These are phyloP conservation scores for Spatulosminthurus flaviceps DNA, from an alignment of 2,888 invertebrate species.

Conservation along the genomic window DNA sequence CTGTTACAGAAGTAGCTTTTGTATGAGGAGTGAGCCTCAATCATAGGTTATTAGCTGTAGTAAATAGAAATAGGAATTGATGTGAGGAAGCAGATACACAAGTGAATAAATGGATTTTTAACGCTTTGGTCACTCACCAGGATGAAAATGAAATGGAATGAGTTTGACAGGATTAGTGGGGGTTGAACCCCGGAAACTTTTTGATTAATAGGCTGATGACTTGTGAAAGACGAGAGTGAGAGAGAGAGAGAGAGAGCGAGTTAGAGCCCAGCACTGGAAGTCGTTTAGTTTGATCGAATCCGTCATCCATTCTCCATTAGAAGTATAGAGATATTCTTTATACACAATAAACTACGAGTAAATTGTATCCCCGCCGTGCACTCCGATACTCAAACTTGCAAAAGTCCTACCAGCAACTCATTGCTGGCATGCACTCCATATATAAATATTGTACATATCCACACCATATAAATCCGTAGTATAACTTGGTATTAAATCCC, in stretches of 20 bases:
- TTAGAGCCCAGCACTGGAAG: constrained; percentile 60
- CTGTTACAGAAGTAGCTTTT: no score
- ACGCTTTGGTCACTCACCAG: constrained; percentile 53
- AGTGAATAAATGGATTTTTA: constrained; percentile 52
- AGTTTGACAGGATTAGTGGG: constrained; percentile 63
- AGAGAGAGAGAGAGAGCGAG: constrained; percentile 48
- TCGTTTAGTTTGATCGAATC: constrained; percentile 63
- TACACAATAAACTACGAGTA: neutral
- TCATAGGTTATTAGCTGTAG: constrained; percentile 18
- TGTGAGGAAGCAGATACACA: neutral
- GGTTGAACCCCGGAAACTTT: constrained; percentile 60
- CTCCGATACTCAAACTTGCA: no score
- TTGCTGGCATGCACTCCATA: no score
- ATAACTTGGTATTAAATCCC: no score
- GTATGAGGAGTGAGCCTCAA: no score
- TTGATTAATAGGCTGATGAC: constrained; percentile 64
- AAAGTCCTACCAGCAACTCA: no score
- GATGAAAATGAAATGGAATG: constrained; percentile 55
- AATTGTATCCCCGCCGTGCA: no score
- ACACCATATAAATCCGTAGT: no score
- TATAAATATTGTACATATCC: no score
- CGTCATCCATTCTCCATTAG: constrained; percentile 40
- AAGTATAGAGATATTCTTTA: neutral
- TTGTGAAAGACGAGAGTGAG: constrained; percentile 61
- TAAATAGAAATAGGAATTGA: constrained; percentile 26